Evolutionary conservation across 2,797 vertebrate species (phyloP).

Genomic region (Syngnathus rostellatus): DNA sequence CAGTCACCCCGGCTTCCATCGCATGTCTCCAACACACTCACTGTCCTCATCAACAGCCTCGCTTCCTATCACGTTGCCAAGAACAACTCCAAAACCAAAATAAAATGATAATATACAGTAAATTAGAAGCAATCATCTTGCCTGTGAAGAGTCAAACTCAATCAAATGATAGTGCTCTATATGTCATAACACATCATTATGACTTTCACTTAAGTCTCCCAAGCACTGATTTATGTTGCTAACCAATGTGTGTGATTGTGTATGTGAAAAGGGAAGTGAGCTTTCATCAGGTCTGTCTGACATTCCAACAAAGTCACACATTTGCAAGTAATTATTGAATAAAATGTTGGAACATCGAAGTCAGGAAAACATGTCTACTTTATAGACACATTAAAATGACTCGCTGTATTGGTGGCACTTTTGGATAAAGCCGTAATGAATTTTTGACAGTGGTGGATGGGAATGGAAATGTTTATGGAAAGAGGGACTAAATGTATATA

Average conservation of each 20-base stretch:
- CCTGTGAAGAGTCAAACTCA: not conserved
- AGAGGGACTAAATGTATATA: not conserved
- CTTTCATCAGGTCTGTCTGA: slow-evolving; percentile 21
- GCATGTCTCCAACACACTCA: not conserved
- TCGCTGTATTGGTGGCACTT: not conserved
- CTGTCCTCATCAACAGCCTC: slow-evolving; percentile 1
- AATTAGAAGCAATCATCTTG: slow-evolving; percentile 2
- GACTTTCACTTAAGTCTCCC: slow-evolving; percentile 1
- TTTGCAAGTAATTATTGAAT: slow-evolving; percentile 4
- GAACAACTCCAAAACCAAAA: slow-evolving; percentile 3
- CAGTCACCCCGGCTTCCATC: not conserved
- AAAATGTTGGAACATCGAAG: not conserved
- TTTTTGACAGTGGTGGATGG: not conserved
- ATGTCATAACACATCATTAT: slow-evolving; percentile 4
- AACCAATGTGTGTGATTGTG: not conserved
- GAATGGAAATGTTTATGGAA: not conserved
- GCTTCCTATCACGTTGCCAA: not conserved
- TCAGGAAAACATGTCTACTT: not conserved
- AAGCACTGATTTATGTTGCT: slow-evolving; percentile 3
- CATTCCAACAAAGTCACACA: slow-evolving; percentile 10
- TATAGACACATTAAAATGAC: not conserved
- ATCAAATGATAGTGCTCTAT: slow-evolving; percentile 1
- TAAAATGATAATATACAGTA: slow-evolving; percentile 1
- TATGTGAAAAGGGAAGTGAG: slow-evolving; percentile 7
- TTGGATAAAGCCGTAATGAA: not conserved